Conservation (phyloP, 2,797 vertebrate genomes). For the Galaxias olidus region DNA sequence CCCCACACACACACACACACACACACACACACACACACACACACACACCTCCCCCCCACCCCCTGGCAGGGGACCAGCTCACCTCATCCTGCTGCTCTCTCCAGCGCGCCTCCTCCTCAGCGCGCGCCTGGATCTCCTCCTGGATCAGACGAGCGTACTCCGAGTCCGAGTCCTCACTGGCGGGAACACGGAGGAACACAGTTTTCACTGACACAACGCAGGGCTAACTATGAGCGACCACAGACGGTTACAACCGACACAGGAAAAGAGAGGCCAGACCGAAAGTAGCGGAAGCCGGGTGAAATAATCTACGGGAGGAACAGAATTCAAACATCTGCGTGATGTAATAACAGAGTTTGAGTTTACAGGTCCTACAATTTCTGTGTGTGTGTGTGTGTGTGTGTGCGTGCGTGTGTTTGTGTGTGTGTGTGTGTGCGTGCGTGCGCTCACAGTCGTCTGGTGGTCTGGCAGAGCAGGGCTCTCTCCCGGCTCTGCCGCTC, state of each 20-base stretch:
- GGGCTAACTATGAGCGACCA: too few species aligned
- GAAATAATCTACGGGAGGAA: too few species aligned
- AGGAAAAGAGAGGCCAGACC: too few species aligned
- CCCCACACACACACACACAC: too few species aligned
- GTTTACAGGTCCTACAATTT: not conserved
- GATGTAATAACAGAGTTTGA: too few species aligned
- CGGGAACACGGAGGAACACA: not conserved
- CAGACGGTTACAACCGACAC: too few species aligned
- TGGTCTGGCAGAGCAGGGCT: conserved; percentile 53
- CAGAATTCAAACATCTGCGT: too few species aligned
- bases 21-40: too few species aligned
- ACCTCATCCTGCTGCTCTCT: conserved; percentile 76
- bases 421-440: not conserved
- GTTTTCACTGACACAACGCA: not conserved
- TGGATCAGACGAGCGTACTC: conserved; percentile 74
- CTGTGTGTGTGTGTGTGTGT: not conserved
- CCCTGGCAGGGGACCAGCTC: conserved; percentile 27
- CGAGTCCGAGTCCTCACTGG: conserved; percentile 75
- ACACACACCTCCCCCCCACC: too few species aligned
- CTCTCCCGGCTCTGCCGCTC: conserved; percentile 51
- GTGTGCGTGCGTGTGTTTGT: not conserved
- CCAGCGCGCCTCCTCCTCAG: conserved; percentile 67
- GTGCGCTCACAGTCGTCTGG: conserved; percentile 59
- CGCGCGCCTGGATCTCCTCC: conserved; percentile 72
- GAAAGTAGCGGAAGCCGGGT: too few species aligned